Evolutionary conservation across 2,797 vertebrate genomes (phyloP).

Genomic region (Cynopterus sphinx): DNA sequence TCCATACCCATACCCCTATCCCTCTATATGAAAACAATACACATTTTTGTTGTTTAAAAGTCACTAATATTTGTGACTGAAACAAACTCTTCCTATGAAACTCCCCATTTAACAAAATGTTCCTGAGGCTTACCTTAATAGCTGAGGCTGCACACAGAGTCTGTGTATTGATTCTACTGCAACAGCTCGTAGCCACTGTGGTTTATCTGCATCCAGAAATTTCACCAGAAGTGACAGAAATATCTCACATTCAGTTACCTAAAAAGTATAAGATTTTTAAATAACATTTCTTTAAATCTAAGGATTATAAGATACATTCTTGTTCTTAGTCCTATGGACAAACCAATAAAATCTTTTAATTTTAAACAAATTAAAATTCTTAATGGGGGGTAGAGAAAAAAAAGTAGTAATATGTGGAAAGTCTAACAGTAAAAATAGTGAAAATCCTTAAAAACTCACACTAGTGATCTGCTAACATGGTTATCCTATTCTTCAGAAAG

Average conservation of each 20-base stretch:
- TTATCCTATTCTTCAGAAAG: background rate
- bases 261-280: conserved; percentile 68
- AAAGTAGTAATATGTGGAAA: background rate
- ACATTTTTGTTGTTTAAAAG: conserved; percentile 24
- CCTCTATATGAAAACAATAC: background rate
- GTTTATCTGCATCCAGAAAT: conserved; percentile 99
- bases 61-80: conserved; percentile 16
- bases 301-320: background rate
- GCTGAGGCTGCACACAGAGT: conserved; percentile 97
- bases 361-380: conserved; percentile 31
- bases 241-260: conserved; percentile 99
- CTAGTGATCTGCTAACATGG: background rate
- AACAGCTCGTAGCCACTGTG: conserved; percentile 98
- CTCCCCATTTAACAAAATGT: conserved; percentile 37
- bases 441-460: background rate
- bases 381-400: background rate
- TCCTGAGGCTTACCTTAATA: conserved; percentile 90
- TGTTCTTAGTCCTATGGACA: background rate
- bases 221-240: conserved; percentile 98
- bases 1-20: background rate
- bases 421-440: background rate
- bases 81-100: conserved; percentile 10
- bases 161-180: conserved; percentile 98
- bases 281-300: conserved; percentile 37
- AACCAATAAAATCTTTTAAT: conserved; percentile 39